These are phyloP conservation scores for Galbula dea DNA, from an alignment of 2,113 vertebrate species.

Conservation along the genomic window DNA sequence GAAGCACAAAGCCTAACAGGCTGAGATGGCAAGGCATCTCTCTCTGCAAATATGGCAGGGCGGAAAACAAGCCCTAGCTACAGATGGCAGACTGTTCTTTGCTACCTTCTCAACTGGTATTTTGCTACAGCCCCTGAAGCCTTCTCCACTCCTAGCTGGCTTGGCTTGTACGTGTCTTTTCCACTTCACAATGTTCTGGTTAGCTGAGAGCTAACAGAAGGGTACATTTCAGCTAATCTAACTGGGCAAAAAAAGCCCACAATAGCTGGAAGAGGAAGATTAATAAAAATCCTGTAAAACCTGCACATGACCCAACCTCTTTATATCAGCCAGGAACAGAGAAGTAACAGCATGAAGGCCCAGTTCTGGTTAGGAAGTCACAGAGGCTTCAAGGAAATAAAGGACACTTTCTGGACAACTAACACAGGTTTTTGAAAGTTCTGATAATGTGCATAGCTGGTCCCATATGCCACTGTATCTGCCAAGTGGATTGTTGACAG, in stretches of 20 bases:
- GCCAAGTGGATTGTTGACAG: neutral
- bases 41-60: neutral
- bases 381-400: neutral
- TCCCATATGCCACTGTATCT: neutral
- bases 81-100: neutral
- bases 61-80: neutral
- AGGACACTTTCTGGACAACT: neutral
- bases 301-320: neutral
- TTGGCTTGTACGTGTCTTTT: neutral
- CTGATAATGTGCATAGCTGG: neutral
- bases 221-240: neutral
- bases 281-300: constrained; percentile 12
- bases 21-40: neutral
- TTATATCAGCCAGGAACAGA: neutral
- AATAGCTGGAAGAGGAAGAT: neutral
- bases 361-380: neutral
- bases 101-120: neutral
- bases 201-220: neutral
- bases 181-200: neutral
- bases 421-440: neutral
- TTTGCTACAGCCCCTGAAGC: neutral
- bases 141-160: neutral
- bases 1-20: neutral
- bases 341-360: neutral
- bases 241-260: neutral